Percentiles rank a stretch among this genome's conserved stretches.
Evolutionary conservation across 2,888 invertebrate species (phyloP).

Genomic region (Xanthorhoe spadicearia): DNA sequence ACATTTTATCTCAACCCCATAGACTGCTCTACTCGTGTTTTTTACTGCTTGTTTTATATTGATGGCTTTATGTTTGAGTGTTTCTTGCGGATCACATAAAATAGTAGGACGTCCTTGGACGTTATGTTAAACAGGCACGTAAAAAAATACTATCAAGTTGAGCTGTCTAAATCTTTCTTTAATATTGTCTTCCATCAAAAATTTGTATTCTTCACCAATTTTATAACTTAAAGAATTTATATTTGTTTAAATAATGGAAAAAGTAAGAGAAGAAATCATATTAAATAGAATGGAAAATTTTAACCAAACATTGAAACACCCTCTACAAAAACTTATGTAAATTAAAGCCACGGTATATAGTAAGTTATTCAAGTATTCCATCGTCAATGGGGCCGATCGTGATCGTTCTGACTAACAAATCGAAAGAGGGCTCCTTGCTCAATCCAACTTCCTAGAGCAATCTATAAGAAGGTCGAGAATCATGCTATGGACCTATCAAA

Average conservation of each 20-base stretch:
- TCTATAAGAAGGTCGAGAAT: constrained; percentile 49
- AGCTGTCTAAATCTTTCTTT: not conserved
- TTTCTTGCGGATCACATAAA: constrained; percentile 34
- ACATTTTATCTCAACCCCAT: constrained; percentile 60
- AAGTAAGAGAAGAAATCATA: no score
- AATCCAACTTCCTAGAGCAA: constrained; percentile 54
- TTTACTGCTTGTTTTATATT: constrained; percentile 70
- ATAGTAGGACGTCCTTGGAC: constrained; percentile 26
- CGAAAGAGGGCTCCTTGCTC: constrained; percentile 57
- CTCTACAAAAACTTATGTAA: constrained; percentile 44
- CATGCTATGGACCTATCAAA: constrained; percentile 42
- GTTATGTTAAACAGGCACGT: constrained; percentile 38
- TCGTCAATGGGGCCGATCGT: constrained; percentile 55
- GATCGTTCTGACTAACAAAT: constrained; percentile 64
- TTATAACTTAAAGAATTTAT: no score
- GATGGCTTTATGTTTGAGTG: constrained; percentile 54
- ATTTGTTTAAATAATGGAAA: not conserved
- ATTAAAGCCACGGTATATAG: constrained; percentile 47
- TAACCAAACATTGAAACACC: constrained; percentile 25
- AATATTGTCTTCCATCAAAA: no score
- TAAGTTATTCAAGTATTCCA: constrained; percentile 59
- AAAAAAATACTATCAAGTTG: constrained; percentile 33
- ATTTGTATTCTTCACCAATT: not conserved
- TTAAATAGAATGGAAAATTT: no score
- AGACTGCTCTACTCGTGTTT: constrained; percentile 54